A percentile compares a stretch with the other conserved stretches of the same genome.
Conservation (phyloP, 1,140 invertebrate genomes). For the Drosophila truncata region DNA sequence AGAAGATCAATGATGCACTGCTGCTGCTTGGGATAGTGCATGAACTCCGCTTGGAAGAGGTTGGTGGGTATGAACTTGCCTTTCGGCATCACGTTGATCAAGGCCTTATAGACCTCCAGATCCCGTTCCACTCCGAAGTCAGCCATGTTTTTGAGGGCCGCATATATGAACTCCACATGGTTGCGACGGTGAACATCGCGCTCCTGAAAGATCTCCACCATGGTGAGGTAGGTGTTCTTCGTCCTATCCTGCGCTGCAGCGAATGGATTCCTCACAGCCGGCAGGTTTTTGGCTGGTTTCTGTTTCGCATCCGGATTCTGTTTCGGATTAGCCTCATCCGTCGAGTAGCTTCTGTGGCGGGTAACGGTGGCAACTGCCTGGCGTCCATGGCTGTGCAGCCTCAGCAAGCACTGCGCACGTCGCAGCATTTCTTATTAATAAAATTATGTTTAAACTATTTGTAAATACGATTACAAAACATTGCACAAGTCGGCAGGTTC, state of each 20-base stretch:
- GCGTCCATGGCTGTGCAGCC: constrained; percentile 38
- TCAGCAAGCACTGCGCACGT: constrained; percentile 57
- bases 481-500: constrained; percentile 24
- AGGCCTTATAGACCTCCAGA: constrained; percentile 95
- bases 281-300: constrained; percentile 50
- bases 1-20: constrained; percentile 94
- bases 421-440: constrained; percentile 75
- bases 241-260: constrained; percentile 87
- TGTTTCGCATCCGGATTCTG: constrained; percentile 20
- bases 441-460: constrained; percentile 32
- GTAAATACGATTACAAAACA: constrained; percentile 57
- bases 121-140: constrained; percentile 96
- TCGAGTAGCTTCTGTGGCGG: constrained; percentile 22
- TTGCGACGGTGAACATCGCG: constrained; percentile 89
- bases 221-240: constrained; percentile 90
- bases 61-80: constrained; percentile 94
- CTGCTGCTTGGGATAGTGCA: constrained; percentile 98
- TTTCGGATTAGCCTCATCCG: constrained; percentile 27
- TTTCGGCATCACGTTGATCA: constrained; percentile 97
- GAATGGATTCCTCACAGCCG: constrained; percentile 72
- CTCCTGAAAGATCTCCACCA: constrained; percentile 90
- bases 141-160: constrained; percentile 94
- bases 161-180: constrained; percentile 97
- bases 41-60: constrained; percentile 93
- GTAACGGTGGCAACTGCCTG: constrained; percentile 31